A percentile compares a stretch with the other conserved stretches of the same genome.
These are phyloP conservation scores for Craseonycteris thonglongyai DNA, from an alignment of 2,113 vertebrate species.

Conservation along the genomic window DNA sequence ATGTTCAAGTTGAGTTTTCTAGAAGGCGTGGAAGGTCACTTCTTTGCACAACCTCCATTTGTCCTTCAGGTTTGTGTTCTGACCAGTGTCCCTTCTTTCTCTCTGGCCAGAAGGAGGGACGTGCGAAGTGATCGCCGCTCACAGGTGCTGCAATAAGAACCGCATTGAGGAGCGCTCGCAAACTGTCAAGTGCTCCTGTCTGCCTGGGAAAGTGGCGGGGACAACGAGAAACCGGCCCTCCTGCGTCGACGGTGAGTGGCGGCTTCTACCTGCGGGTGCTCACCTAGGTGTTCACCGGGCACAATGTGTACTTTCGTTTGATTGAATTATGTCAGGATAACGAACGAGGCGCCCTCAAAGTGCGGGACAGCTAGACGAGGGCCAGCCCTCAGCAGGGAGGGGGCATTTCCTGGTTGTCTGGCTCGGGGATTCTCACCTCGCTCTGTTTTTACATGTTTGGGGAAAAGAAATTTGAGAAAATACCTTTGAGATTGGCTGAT, in stretches of 20 bases:
- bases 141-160: constrained; percentile 99
- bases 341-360: neutral
- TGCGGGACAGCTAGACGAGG: neutral
- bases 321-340: neutral
- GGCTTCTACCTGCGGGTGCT: too few relatives aligned
- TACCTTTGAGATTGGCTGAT: neutral
- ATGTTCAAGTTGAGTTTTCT: constrained; percentile 6
- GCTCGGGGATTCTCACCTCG: neutral
- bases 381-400: neutral
- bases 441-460: neutral
- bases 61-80: constrained; percentile 23
- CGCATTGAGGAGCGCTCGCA: constrained; percentile 98
- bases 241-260: constrained; percentile 94
- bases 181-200: constrained; percentile 99
- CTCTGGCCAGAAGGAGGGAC: constrained; percentile 94
- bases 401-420: neutral
- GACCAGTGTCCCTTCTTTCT: constrained; percentile 72
- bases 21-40: neutral
- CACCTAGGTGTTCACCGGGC: accelerated
- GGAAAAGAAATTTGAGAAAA: neutral
- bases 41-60: neutral
- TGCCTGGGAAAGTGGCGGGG: constrained; percentile 98
- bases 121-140: constrained; percentile 98
- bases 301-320: neutral
- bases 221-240: constrained; percentile 98